Evolutionary conservation across 2,797 vertebrate genomes (phyloP).

Genomic region (Myiothlypis coronata): DNA sequence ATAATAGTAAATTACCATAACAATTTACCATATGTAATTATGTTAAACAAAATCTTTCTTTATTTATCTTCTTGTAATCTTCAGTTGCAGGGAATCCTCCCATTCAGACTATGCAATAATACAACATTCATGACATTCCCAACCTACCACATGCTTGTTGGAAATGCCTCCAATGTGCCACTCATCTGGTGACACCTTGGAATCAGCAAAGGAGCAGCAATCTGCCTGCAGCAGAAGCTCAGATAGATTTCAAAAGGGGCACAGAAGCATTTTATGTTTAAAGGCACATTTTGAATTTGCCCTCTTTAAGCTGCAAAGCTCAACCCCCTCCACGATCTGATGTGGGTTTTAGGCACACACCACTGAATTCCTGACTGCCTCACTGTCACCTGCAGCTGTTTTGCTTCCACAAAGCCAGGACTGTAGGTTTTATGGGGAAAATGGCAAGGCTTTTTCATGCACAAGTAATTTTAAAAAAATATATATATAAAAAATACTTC

Average conservation of each 20-base stretch:
- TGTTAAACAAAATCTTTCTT: slow-evolving; percentile 20
- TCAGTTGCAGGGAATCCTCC: not conserved
- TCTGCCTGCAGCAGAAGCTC: not conserved
- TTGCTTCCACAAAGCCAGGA: not conserved
- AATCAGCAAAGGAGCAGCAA: not conserved
- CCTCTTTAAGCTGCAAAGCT: not conserved
- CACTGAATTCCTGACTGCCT: not conserved
- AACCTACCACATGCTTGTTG: not conserved
- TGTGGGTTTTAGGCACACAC: not conserved
- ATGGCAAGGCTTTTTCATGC: not conserved
- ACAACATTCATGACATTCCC: not conserved
- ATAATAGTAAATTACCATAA: slow-evolving; percentile 48
- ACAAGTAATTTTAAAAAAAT: not conserved
- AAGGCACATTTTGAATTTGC: not conserved
- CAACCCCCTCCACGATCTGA: not conserved
- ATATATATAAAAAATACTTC: not conserved
- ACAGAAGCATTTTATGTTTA: not conserved
- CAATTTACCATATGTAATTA: slow-evolving; percentile 43
- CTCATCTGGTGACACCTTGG: not conserved
- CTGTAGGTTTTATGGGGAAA: not conserved
- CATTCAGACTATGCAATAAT: not conserved
- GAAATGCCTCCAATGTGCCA: not conserved
- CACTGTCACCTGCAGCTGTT: not conserved
- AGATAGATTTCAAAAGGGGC: not conserved
- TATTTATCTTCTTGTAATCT: slow-evolving; percentile 48